These are phyloP conservation scores for Planiliza haematocheilus DNA, from an alignment of 2,113 vertebrate species.

Conservation along the genomic window DNA sequence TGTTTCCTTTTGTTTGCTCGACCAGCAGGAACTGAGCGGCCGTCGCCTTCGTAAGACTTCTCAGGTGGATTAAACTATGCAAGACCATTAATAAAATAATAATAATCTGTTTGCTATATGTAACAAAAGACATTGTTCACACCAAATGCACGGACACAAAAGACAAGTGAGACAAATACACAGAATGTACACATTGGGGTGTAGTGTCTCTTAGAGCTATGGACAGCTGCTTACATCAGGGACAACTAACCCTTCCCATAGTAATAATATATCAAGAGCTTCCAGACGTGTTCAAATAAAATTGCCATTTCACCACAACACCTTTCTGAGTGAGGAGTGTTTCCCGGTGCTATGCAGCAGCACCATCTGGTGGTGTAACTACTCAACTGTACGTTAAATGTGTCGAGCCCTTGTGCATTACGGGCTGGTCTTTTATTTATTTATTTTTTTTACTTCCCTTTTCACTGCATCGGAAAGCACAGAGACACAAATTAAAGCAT, in stretches of 20 bases:
- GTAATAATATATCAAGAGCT: conserved; percentile 50
- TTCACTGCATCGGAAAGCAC: conserved; percentile 32
- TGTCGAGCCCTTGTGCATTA: conserved; percentile 16
- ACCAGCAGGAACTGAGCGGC: conserved; percentile 58
- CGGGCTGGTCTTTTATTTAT: conserved; percentile 14
- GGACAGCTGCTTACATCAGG: conserved; percentile 62
- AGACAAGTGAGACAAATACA: conserved; percentile 76
- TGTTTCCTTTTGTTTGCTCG: conserved; percentile 31
- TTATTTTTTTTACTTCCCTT: conserved; percentile 63
- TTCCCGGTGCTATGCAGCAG: conserved; percentile 44
- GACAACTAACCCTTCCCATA: conserved; percentile 63
- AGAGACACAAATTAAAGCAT: conserved; percentile 67
- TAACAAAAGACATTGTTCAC: conserved; percentile 77
- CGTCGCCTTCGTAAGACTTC: conserved; percentile 62
- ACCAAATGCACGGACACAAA: conserved; percentile 76
- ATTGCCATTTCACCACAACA: conserved; percentile 27
- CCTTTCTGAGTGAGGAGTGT: conserved; percentile 40
- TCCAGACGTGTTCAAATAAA: conserved; percentile 40
- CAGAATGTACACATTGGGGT: conserved; percentile 63
- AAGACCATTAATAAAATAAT: conserved; percentile 74
- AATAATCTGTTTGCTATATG: conserved; percentile 68
- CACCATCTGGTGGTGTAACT: conserved; percentile 63
- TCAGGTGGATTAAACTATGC: conserved; percentile 68
- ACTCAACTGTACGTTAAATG: conserved; percentile 30
- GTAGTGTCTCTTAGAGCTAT: conserved; percentile 70